phyloP scores from a whole-genome alignment of 2,797 vertebrate genomes.

The Fistularia commersonii region DNA sequence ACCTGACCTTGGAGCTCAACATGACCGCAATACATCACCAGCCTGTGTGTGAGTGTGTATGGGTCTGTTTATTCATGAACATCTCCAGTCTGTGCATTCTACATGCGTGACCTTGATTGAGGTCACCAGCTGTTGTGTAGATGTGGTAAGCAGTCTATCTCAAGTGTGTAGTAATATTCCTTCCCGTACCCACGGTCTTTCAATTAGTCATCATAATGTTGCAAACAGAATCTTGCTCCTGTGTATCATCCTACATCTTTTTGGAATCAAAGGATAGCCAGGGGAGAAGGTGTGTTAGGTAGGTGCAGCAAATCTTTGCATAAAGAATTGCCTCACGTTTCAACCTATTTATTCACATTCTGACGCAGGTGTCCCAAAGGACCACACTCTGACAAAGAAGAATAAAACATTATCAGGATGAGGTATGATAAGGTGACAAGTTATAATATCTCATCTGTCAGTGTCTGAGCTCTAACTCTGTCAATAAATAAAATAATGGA shows the following conservation, averaged over 20 bases:
- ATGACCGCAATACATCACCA: constrained; percentile 63
- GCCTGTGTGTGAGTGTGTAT: constrained; percentile 22
- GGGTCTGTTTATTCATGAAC: constrained; percentile 17
- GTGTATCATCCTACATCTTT: constrained; percentile 11
- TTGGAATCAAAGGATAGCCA: constrained; percentile 15
- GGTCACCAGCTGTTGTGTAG: constrained; percentile 76
- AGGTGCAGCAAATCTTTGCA: constrained; percentile 15
- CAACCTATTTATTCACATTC: constrained; percentile 33
- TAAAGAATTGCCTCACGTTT: constrained; percentile 48
- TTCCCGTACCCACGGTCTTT: constrained; percentile 16
- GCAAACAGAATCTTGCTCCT: constrained; percentile 10
- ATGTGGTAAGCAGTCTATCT: constrained; percentile 56
- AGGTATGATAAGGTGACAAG: constrained; percentile 53
- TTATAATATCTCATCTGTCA: constrained; percentile 63
- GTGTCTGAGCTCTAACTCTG: constrained; percentile 44
- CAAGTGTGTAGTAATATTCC: constrained; percentile 58
- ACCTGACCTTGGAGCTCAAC: constrained; percentile 66
- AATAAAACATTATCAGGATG: constrained; percentile 63
- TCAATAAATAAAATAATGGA: constrained; percentile 54
- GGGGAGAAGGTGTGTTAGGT: constrained; percentile 37
- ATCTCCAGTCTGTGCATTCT: constrained; percentile 29
- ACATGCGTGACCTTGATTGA: constrained; percentile 69
- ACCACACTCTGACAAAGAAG: constrained; percentile 32
- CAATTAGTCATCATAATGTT: constrained; percentile 32
- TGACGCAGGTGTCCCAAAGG: constrained; percentile 31